phyloP scores from a whole-genome alignment of 2,797 vertebrate genomes.

The Eulemur coronatus region DNA sequence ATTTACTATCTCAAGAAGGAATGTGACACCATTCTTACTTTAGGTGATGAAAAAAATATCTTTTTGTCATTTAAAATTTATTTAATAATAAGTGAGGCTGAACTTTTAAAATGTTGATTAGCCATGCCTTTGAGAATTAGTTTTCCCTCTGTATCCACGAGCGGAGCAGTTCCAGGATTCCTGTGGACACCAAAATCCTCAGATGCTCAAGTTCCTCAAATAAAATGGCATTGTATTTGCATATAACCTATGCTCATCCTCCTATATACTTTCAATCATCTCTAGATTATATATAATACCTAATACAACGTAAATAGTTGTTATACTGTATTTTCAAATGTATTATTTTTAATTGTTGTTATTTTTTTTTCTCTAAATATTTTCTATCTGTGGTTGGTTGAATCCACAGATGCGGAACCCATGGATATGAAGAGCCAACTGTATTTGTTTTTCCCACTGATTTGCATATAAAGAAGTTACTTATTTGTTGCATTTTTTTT shows the following conservation, averaged over 20 bases:
- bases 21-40: neutral
- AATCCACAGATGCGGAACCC: neutral
- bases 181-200: neutral
- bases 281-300: neutral
- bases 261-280: neutral
- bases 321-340: neutral
- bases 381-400: neutral
- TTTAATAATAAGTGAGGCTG: neutral
- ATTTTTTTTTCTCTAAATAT: neutral
- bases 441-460: neutral
- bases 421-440: neutral
- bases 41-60: neutral
- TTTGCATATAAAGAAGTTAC: neutral
- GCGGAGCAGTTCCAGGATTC: neutral
- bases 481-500: neutral
- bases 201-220: neutral
- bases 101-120: constrained; percentile 8
- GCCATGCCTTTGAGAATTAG: neutral
- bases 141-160: neutral
- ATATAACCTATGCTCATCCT: neutral
- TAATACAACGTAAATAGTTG: neutral
- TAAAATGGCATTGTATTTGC: neutral
- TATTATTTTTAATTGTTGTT: neutral
- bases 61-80: constrained; percentile 14
- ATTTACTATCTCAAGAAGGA: neutral